A percentile compares a stretch with the other conserved stretches of the same genome.
phyloP scores from a whole-genome alignment of 2,113 vertebrate genomes.

The Orthonyx spaldingii region DNA sequence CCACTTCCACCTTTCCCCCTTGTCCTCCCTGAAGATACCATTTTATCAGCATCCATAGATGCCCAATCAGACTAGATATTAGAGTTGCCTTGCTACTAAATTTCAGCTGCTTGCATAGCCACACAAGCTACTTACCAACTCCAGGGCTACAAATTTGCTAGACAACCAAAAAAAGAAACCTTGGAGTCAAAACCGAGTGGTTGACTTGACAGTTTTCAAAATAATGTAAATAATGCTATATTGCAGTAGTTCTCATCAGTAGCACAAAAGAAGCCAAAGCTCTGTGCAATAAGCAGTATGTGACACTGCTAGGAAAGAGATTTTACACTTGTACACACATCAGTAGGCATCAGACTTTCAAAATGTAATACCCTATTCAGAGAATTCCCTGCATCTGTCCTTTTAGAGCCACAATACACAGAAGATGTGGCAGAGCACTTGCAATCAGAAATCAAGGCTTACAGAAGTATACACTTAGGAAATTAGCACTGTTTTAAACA shows the following conservation, averaged over 20 bases:
- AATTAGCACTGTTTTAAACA: background rate
- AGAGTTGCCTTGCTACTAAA: background rate
- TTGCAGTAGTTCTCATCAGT: background rate
- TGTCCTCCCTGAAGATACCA: background rate
- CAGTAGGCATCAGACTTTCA: background rate
- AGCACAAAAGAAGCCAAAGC: background rate
- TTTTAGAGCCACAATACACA: background rate
- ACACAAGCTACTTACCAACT: background rate
- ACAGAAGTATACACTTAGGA: background rate
- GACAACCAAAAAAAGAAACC: background rate
- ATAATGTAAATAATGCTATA: background rate
- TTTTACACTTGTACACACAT: background rate
- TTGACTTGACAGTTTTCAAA: background rate
- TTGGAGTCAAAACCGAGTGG: background rate
- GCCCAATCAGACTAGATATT: background rate
- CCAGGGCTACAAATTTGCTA: background rate
- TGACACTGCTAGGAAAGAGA: background rate
- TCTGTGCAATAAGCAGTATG: background rate
- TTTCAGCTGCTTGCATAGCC: background rate
- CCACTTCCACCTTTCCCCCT: background rate
- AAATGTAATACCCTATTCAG: background rate
- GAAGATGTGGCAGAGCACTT: background rate
- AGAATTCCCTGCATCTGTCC: background rate
- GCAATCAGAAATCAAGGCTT: background rate
- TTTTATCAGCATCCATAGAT: background rate